phyloP scores from a whole-genome alignment of 30 jellyfish, hydroid and myxozoan genomes.

The Aurelia sp. region DNA sequence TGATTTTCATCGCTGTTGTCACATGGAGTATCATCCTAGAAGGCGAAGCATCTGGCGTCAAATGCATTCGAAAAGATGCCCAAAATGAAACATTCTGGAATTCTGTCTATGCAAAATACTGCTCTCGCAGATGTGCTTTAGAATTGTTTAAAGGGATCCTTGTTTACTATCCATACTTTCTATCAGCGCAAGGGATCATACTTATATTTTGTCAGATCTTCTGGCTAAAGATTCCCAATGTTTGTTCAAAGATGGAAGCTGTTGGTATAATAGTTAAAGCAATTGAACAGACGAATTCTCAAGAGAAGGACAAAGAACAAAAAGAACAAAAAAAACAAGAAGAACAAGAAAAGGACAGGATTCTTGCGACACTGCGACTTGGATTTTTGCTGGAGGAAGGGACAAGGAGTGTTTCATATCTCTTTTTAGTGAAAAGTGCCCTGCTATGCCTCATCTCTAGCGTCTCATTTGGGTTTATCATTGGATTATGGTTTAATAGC shows the following conservation, averaged over 20 bases:
- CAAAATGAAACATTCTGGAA: constrained; percentile 7
- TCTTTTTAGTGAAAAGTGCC: neutral
- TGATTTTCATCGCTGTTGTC: constrained; percentile 25
- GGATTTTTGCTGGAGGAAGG: neutral
- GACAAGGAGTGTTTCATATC: neutral
- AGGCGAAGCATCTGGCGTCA: constrained; percentile 31
- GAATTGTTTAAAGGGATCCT: constrained; percentile 28
- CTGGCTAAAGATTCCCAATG: constrained; percentile 52
- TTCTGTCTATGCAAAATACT: constrained; percentile 35
- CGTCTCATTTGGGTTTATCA: neutral
- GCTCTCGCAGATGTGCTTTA: constrained; percentile 59
- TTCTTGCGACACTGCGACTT: neutral
- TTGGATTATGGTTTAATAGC: neutral
- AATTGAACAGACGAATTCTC: too few relatives aligned
- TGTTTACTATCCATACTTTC: constrained; percentile 27
- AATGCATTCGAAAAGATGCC: constrained; percentile 13
- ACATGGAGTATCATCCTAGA: constrained; percentile 51
- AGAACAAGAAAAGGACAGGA: neutral
- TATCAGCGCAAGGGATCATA: constrained; percentile 35
- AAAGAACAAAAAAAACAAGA: too few relatives aligned
- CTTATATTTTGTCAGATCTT: constrained; percentile 43
- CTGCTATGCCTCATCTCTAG: neutral
- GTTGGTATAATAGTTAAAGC: neutral
- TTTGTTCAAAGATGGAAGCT: constrained; percentile 22
- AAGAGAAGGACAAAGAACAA: too few relatives aligned